These are phyloP conservation scores for Dryobota labecula DNA, from an alignment of 2,888 invertebrate genomes.

Conservation along the genomic window DNA sequence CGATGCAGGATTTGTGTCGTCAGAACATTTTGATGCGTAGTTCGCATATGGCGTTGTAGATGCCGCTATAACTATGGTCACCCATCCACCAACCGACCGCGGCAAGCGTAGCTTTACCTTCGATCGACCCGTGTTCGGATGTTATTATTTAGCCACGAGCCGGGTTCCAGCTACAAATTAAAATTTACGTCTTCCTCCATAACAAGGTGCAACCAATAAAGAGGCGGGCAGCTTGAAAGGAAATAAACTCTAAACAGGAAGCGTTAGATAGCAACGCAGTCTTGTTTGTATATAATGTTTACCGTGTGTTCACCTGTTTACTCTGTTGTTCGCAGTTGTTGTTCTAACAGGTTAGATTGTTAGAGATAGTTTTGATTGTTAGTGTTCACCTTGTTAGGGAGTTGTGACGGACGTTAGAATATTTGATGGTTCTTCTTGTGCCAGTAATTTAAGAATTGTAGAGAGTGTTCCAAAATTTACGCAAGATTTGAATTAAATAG, in stretches of 20 bases:
- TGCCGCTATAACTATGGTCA: too few species aligned
- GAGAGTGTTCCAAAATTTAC: too few species aligned
- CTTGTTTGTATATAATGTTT: constrained; percentile 62
- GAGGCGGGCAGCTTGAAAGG: constrained; percentile 53
- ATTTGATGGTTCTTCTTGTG: background rate
- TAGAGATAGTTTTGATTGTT: constrained; percentile 48
- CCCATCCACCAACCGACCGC: too few species aligned
- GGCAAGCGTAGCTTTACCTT: background rate
- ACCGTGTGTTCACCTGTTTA: constrained; percentile 37
- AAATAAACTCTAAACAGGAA: constrained; percentile 70
- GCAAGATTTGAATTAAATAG: too few species aligned
- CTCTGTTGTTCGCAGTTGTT: constrained; percentile 47
- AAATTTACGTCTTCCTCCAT: constrained; percentile 29
- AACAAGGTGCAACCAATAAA: constrained; percentile 44
- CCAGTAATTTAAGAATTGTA: background rate
- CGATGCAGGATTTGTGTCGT: too few species aligned
- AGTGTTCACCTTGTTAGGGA: constrained; percentile 13
- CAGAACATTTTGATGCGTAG: too few species aligned
- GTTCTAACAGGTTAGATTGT: constrained; percentile 42
- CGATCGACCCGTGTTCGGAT: background rate
- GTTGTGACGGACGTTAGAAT: background rate
- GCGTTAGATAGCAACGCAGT: constrained; percentile 64
- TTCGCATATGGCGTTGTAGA: too few species aligned
- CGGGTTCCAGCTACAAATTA: background rate
- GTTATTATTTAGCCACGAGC: background rate